Evolutionary conservation across 2,113 vertebrate genomes (phyloP).

Genomic region (Trichechus manatus): DNA sequence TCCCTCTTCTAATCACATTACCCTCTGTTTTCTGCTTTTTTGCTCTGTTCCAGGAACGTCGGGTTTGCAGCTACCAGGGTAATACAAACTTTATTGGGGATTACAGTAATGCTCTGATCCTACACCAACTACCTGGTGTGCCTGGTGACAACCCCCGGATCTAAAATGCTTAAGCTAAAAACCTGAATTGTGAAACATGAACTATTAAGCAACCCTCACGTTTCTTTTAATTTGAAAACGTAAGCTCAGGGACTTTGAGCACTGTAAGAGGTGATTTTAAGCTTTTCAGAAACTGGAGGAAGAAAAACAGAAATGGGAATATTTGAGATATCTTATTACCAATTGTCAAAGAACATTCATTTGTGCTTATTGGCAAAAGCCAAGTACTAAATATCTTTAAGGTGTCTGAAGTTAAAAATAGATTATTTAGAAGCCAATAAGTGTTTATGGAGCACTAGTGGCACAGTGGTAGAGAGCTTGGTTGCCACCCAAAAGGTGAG

Average conservation of each 20-base stretch:
- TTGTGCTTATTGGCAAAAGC: neutral
- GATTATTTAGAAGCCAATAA: neutral
- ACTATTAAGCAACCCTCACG: neutral
- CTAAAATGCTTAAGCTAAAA: neutral
- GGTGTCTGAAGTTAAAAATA: neutral
- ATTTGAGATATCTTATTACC: neutral
- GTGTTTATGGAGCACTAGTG: too few relatives aligned
- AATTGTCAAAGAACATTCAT: neutral
- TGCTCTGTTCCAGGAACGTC: neutral
- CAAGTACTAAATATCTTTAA: neutral
- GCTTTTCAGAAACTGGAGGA: neutral
- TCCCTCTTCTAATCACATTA: neutral
- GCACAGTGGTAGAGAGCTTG: too few relatives aligned
- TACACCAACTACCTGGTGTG: neutral
- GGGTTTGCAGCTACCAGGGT: neutral
- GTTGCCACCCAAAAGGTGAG: too few relatives aligned
- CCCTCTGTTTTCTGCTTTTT: neutral
- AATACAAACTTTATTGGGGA: neutral
- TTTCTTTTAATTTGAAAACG: neutral
- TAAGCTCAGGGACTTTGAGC: neutral
- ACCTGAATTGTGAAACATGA: neutral
- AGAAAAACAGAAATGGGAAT: neutral
- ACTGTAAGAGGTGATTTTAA: neutral
- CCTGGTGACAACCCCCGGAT: neutral
- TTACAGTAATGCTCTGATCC: neutral